Base-by-base conservation (phyloP, 2,797 vertebrate genomes). In the Pseudocheirus occidentalis region DNA sequence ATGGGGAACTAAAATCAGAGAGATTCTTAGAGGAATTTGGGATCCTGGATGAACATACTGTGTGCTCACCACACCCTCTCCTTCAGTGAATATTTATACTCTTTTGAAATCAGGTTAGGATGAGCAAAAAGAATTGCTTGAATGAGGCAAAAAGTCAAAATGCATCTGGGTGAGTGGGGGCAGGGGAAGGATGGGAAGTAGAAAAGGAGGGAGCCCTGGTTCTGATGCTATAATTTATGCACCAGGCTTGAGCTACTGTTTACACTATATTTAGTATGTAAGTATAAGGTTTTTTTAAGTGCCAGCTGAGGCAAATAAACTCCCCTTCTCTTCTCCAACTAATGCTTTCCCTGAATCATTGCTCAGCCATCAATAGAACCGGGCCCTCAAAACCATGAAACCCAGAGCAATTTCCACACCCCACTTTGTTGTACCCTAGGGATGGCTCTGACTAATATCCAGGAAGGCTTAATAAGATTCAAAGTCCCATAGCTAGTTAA, bases 381-480 rank as follows among this genome's bases (percentile, higher is more conserved):
- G 73, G 16, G 73, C 31, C 7, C 31, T 95, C 24, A n/a, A 53
- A 50, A 21, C 73, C 31, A 62, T 21, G 90, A 62, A 34, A 90
- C 0, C 90, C 73, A 0, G 3, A 18, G 14, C 21, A 50, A 87
- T 87, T 50, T 87, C 73, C 73, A 87, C 73, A 58, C 6, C 27
- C 31, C 11, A 12, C 3, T 58, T 93, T 94, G 27, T 21, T 34
- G 53, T 29, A 31, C 50, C 24, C 24, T 90, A 40, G 59, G 31
- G 59, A 54, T 21, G 56, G 31, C 53, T 92, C 28, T 46, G 9
- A 34, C 62, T 81, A 56, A 81, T 57, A 58, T 21, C 55, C 34
- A 40, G 95, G 31, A 93, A 91, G 27, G 87, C 1, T 92, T 16
- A 89, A n/a, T 50, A 53, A 95, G 5, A 56, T 94, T 94, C 46